Conservation (phyloP, 2,113 vertebrate species). For the Callionymus lyra region DNA sequence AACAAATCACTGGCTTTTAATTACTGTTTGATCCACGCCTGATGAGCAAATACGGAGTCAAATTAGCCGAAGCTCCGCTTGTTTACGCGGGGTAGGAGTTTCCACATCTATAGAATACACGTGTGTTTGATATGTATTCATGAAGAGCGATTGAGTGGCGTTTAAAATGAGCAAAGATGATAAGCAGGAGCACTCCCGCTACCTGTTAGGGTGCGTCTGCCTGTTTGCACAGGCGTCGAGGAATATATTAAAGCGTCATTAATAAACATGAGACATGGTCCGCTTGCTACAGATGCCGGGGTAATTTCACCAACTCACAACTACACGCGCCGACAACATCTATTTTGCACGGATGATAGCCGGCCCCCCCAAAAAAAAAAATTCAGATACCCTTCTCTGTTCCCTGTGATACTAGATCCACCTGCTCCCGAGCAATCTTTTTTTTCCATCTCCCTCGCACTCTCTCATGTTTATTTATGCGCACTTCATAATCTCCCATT, state of each 20-base stretch:
- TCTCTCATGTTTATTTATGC: constrained; percentile 7
- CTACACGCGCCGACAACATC: constrained; percentile 52
- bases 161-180: constrained; percentile 21
- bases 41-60: constrained; percentile 17
- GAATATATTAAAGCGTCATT: constrained; percentile 60
- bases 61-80: constrained; percentile 19
- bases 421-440: constrained; percentile 14
- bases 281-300: constrained; percentile 58
- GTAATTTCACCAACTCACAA: constrained; percentile 55
- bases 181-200: constrained; percentile 26
- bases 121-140: constrained; percentile 1
- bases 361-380: no score
- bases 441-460: constrained; percentile 8
- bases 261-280: constrained; percentile 64
- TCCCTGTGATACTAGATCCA: constrained; percentile 21
- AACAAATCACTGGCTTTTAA: constrained; percentile 25
- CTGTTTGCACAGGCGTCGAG: constrained; percentile 45
- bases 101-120: constrained; percentile 1
- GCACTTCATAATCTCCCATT: constrained; percentile 5
- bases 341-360: constrained; percentile 52
- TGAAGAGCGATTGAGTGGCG: constrained; percentile 14
- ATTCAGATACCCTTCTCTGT: constrained; percentile 35
- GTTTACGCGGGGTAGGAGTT: no score
- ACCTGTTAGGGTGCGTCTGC: constrained; percentile 50
- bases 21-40: constrained; percentile 18